Evolutionary conservation across 1,140 invertebrate genomes (phyloP), one percentile per base, ranked within the genome.

Genomic region (Lethocerus indicus): DNA sequence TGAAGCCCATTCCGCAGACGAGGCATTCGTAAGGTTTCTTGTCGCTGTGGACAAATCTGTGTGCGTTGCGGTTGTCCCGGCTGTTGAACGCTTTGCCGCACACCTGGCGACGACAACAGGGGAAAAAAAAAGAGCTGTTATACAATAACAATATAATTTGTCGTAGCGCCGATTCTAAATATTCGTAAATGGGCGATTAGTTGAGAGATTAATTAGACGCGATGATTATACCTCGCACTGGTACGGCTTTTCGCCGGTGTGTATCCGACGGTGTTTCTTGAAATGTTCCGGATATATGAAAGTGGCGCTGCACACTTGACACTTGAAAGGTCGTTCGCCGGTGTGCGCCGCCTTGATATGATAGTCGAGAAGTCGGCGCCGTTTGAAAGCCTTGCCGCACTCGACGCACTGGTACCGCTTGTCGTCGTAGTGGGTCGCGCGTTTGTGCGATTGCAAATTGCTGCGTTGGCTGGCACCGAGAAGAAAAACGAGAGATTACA

Each of bases 31-130:
- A 89, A 0, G 84, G 84, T 57, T 88, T 88, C 59, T 86, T 83
- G 56, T 86, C 79, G 52, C 81, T 85, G 61, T 89, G 85, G 36
- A 86, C 78, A 63, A 85, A 87, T 37, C 82, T 71, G 62, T 88
- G 84, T 12, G 83, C 80, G 68, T 88, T 87, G 47, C 83, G 70
- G 62, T 88, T 88, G 64, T 88, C 86, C 37, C 81, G 70, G 28
- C 81, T 82, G 55, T 81, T 83, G 61, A 89, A 88, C 21, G 76
- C 72, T 62, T 87, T 87, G n/a, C 81, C 81, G 62, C 87, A 90
- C n/a, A 85, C 76, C 74, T 77, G 56, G 32, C 60, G 62, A 51
- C 29, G 55, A 37, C n/a, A 41, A 41, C 20, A 41, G 6, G 3
- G 3, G 20, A 41, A 41, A 23, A n/a, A n/a, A n/a, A n/a, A n/a